Evolutionary conservation across 2,113 vertebrate species (phyloP).

Genomic region (Podarcis muralis): DNA sequence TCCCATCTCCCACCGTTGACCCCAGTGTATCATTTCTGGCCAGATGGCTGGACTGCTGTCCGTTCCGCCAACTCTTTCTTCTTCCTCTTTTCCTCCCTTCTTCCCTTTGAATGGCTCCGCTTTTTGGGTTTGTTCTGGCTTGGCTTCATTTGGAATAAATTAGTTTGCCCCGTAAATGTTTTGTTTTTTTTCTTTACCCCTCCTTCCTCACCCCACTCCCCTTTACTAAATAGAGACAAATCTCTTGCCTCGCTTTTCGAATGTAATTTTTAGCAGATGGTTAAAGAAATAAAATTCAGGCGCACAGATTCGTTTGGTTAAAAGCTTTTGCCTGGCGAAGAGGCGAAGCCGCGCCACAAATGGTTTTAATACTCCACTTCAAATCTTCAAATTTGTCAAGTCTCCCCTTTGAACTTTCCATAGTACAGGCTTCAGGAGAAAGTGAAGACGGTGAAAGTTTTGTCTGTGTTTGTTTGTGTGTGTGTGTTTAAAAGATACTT

Average conservation of each 20-base stretch:
- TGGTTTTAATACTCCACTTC: background rate
- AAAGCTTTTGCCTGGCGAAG: no score
- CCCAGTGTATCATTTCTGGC: background rate
- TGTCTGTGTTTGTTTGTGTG: background rate
- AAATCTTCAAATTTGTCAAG: background rate
- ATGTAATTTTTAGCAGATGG: background rate
- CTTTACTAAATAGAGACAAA: background rate
- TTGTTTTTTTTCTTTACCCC: background rate
- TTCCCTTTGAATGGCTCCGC: background rate
- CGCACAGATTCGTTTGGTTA: background rate
- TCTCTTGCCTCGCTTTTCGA: background rate
- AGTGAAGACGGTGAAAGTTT: no score
- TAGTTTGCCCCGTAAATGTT: accelerated
- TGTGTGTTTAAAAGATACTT: background rate
- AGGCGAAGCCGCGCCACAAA: background rate
- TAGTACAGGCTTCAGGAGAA: background rate
- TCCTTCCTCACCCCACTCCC: accelerated
- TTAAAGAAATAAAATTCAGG: background rate
- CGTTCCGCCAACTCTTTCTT: background rate
- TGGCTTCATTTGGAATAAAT: background rate
- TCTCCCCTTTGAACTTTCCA: background rate
- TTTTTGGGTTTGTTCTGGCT: background rate
- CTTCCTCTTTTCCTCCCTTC: no score
- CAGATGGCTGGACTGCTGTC: background rate
- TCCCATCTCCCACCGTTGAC: background rate